phyloP scores from a whole-genome alignment of 2,113 vertebrate species.

The Lates calcarifer region DNA sequence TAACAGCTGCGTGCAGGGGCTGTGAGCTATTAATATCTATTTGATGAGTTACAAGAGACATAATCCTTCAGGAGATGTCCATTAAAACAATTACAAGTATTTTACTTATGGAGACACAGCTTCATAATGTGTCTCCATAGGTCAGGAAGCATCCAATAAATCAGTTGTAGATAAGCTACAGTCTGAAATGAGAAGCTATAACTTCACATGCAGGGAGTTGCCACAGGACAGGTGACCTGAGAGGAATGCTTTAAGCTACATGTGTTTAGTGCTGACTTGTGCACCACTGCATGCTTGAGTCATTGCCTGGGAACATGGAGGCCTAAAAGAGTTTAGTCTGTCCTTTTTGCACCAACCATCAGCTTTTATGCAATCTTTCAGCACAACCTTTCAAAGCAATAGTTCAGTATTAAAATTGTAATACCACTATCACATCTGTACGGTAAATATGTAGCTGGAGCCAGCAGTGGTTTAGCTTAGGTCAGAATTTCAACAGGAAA shows the following conservation, averaged over 20 bases:
- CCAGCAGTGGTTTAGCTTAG: too few species aligned
- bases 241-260: not conserved
- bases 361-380: too few species aligned
- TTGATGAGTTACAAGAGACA: rapidly evolving
- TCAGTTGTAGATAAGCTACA: not conserved
- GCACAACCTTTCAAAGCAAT: too few species aligned
- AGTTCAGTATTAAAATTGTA: too few species aligned
- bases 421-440: too few species aligned
- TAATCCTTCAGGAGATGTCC: not conserved
- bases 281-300: not conserved
- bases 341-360: too few species aligned
- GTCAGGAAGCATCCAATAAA: not conserved
- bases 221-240: not conserved
- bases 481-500: too few species aligned
- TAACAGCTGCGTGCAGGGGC: not conserved
- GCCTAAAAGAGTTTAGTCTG: too few species aligned
- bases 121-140: not conserved
- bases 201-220: not conserved
- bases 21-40: not conserved
- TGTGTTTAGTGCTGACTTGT: not conserved
- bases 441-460: too few species aligned
- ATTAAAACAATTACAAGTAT: not conserved
- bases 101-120: not conserved
- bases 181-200: not conserved
- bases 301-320: not conserved